Percentiles rank a stretch among this genome's conserved stretches.
Evolutionary conservation across 2,113 vertebrate genomes (phyloP).

Genomic region (Rallus limicola): DNA sequence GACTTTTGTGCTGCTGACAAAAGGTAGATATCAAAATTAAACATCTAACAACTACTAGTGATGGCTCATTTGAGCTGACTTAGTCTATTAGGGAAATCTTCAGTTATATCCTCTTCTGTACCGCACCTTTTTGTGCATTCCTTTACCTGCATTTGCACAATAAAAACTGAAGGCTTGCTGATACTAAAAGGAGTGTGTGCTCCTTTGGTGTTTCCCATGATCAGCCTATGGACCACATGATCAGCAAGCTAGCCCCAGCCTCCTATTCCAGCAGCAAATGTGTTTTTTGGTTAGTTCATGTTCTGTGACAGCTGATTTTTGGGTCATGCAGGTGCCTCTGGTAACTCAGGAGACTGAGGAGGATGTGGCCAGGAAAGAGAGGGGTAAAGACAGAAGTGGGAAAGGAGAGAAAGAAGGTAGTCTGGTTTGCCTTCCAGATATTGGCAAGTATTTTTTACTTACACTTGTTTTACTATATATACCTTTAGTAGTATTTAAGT

Average conservation of each 20-base stretch:
- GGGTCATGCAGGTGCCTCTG: neutral
- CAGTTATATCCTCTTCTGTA: neutral
- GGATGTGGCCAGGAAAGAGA: neutral
- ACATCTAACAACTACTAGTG: neutral
- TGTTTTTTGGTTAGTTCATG: neutral
- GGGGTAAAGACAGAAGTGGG: neutral
- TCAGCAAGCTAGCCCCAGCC: neutral
- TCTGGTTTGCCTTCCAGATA: neutral
- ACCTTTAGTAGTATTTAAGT: neutral
- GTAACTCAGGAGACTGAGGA: neutral
- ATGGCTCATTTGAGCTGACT: neutral
- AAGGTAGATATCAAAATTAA: neutral
- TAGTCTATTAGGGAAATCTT: neutral
- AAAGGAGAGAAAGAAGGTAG: neutral
- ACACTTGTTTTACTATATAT: neutral
- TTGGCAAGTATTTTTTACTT: neutral
- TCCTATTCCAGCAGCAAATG: neutral
- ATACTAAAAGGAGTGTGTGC: neutral
- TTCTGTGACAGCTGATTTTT: neutral
- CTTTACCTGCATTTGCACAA: neutral
- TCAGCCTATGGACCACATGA: neutral
- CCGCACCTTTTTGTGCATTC: neutral
- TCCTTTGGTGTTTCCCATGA: neutral
- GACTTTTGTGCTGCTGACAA: neutral
- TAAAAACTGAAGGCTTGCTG: neutral